Conservation (phyloP, 2,888 invertebrate genomes). For the Tuta absoluta region DNA sequence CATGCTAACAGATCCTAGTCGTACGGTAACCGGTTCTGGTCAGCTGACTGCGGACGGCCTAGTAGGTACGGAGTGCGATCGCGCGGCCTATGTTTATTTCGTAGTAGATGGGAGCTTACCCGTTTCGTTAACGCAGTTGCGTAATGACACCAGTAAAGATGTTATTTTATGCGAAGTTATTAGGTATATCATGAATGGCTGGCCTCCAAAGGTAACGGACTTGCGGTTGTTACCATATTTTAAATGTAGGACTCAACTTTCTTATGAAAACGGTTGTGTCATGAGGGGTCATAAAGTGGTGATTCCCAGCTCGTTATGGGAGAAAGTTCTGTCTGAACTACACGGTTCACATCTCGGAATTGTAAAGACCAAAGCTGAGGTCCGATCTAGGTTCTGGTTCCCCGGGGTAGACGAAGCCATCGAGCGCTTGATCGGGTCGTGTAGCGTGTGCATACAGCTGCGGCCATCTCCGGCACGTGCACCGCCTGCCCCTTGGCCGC, state of each 20-base stretch:
- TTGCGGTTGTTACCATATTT: slow-evolving; percentile 26
- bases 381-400: slow-evolving; percentile 31
- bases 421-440: slow-evolving; percentile 1
- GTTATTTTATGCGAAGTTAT: slow-evolving; percentile 26
- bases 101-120: slow-evolving; percentile 30
- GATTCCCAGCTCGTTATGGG: slow-evolving; percentile 22
- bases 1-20: too few relatives aligned
- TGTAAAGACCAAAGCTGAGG: slow-evolving; percentile 33
- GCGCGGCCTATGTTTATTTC: slow-evolving; percentile 31
- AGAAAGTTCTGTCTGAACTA: slow-evolving; percentile 24
- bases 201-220: slow-evolving; percentile 30
- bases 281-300: slow-evolving; percentile 33
- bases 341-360: slow-evolving; percentile 31
- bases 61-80: slow-evolving; percentile 16
- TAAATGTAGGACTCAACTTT: slow-evolving; percentile 29
- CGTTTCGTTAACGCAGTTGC: slow-evolving; percentile 28
- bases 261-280: slow-evolving; percentile 31
- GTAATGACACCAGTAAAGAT: slow-evolving; percentile 31
- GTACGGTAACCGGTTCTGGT: not conserved
- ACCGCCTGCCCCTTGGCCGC: too few relatives aligned
- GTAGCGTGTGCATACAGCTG: slow-evolving; percentile 2
- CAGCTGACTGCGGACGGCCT: not conserved
- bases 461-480: too few relatives aligned
- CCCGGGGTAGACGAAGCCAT: slow-evolving; percentile 33
- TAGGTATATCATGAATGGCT: slow-evolving; percentile 29